Percentiles rank a stretch among this genome's conserved stretches.
Conservation (phyloP, 2,113 vertebrate species). For the Kryptolebias marmoratus region DNA sequence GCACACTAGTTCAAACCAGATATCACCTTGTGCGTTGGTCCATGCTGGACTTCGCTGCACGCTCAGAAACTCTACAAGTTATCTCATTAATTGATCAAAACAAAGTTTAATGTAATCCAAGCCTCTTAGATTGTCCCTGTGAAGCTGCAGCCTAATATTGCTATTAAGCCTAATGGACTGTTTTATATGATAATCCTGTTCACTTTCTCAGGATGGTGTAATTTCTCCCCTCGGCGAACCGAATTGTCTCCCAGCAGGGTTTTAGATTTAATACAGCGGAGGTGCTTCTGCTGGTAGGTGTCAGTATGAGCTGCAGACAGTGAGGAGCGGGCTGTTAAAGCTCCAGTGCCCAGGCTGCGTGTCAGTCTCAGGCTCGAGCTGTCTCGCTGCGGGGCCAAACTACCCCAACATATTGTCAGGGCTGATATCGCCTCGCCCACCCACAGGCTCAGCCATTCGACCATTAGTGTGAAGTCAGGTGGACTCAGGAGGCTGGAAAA, state of each 20-base stretch:
- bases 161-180: conserved; percentile 60
- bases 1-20: conserved; percentile 1
- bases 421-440: not conserved
- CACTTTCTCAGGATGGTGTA: conserved; percentile 32
- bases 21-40: conserved; percentile 1
- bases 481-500: conserved; percentile 10
- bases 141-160: conserved; percentile 46
- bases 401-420: conserved; percentile 9
- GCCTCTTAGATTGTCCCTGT: conserved; percentile 25
- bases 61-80: conserved; percentile 22
- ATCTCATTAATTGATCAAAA: conserved; percentile 39
- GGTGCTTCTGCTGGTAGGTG: conserved; percentile 40
- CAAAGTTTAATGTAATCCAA: conserved; percentile 30
- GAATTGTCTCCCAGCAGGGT: conserved; percentile 18
- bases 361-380: conserved; percentile 31
- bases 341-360: not conserved
- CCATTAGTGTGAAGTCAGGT: conserved; percentile 11
- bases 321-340: conserved; percentile 34
- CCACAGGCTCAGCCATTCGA: conserved; percentile 8
- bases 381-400: conserved; percentile 16
- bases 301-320: conserved; percentile 35
- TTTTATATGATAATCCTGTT: conserved; percentile 62
- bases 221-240: conserved; percentile 19
- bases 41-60: conserved; percentile 9
- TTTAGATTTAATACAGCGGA: conserved; percentile 40